Base-by-base conservation (phyloP, 2,888 invertebrate genomes). In the Patella ulyssiponensis region DNA sequence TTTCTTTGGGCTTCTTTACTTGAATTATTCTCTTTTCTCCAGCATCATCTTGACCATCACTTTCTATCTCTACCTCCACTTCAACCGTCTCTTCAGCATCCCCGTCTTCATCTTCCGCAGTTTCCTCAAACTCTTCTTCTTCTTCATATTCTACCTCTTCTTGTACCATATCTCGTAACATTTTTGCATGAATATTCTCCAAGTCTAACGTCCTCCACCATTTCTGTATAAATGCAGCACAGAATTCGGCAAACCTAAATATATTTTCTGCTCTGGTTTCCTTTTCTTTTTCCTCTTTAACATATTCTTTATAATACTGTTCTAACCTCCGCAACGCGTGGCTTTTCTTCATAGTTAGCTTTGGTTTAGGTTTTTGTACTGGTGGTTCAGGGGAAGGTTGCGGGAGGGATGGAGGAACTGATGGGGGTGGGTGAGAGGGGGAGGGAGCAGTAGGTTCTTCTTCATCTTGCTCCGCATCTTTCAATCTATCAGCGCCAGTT, bases 401-500 rank as follows among this genome's bases (percentile, higher is more conserved):
- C 44, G n/a, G 20, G 17, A 58, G 69, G n/a, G 33, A 52, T 20
- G 64, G 4, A 23, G 23, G 64, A 20, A 11, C 11, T 1, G 23
- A 9, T 23, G 23, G 14, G 17, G 23, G 11, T 20, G 64, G 23
- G 3, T 12, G 20, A 64, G 64, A 64, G 23, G 23, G 14, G 14
- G 64, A 23, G 11, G 64, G 23, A 64, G 14, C 9, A 12, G 64
- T 23, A 11, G 9, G 20, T 23, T 64, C 64, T 9, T 64, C 14
- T 64, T 64, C 64, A 3, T 64, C 64, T 51, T 51, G 71, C 20
- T 72, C 73, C 23, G 83, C 79, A 20, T 87, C 87, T 52, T 82
- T 79, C 11, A 84, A 82, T 76, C 87, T 77, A 20, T 79, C 79
- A 20, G 81, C 71, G n/a, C 75, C 73, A 72, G 83, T 84, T 78